Evolutionary conservation across 2,113 vertebrate genomes (phyloP).

Genomic region (Leptodactylus fuscus): DNA sequence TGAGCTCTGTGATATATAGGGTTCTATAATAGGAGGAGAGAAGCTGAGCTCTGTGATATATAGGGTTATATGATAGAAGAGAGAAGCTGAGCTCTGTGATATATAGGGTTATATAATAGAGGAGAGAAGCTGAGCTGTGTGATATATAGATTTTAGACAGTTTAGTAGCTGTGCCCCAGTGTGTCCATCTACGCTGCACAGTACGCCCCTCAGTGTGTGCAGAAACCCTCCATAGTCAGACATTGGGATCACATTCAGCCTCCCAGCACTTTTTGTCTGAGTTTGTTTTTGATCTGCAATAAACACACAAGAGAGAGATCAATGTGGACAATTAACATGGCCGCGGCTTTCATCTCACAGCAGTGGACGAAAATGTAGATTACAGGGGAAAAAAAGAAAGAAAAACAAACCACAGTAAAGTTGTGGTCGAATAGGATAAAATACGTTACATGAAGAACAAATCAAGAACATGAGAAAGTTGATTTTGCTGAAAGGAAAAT

Average conservation of each 20-base stretch:
- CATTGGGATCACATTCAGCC: background rate
- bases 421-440: background rate
- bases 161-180: too few species aligned
- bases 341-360: background rate
- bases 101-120: too few species aligned
- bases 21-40: too few species aligned
- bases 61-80: too few species aligned
- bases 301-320: background rate
- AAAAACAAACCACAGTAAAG: background rate
- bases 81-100: too few species aligned
- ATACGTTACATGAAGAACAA: conserved; percentile 38
- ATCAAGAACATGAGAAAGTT: conserved; percentile 18
- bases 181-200: too few species aligned
- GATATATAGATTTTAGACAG: too few species aligned
- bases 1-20: too few species aligned
- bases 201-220: too few species aligned
- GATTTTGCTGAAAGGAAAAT: conserved; percentile 35
- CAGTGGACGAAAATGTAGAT: background rate
- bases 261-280: background rate
- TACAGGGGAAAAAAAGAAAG: background rate
- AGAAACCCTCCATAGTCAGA: too few species aligned
- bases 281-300: background rate
- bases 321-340: conserved; percentile 2
- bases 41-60: too few species aligned
- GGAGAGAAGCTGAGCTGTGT: too few species aligned